Base-by-base conservation (phyloP, 1,140 invertebrate species). In the Drosophila aff. region DNA sequence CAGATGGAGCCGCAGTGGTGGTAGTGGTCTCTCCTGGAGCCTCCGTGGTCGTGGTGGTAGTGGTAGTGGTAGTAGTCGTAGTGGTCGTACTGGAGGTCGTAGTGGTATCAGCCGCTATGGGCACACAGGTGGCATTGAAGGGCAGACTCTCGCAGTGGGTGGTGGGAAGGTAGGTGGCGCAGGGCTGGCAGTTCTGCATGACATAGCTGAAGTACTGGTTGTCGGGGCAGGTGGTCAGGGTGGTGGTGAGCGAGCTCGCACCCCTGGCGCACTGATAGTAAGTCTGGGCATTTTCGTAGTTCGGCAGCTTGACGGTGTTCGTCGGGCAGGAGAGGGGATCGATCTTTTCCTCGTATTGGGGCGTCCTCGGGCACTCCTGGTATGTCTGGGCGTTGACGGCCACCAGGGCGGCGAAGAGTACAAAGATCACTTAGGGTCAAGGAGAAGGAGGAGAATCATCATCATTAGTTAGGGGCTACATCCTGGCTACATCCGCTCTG, bases 341-440 rank as follows among this genome's bases (percentile, higher is more conserved):
- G 3, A 76, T 62, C 1, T 58, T 63, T 18, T 73, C 26, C 7
- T 23, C 9, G 46, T 78, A 91, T 10, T 3, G 9, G 16, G 82
- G 86, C 1, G 62, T 36, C 8, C 18, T 21, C 21, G 47, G 43
- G 18, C n/a, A 63, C 6, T 33, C 4, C 49, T 55, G 57, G 26
- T 21, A 23, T 1, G 55, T 73, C 58, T 76, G 57, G 46, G 57
- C 82, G 13, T 53, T 68, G 13, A 69, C 47, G 43, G 75, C 85
- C 71, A 90, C 58, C 33, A 90, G 55, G 23, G 62, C 80, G 68
- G 59, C 78, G 59, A 60, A 50, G 41, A 82, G 53, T 36, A 74
- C 62, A 41, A 82, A 28, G 40, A 91, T 66, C 58, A 81, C 87
- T 91, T 31, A 23, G 28, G 23, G 47, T 31, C 10, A 31, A n/a